Evolutionary conservation across 2,888 invertebrate species (phyloP), one percentile per base, ranked within the genome.

Genomic region (Cheilosia vulpina): DNA sequence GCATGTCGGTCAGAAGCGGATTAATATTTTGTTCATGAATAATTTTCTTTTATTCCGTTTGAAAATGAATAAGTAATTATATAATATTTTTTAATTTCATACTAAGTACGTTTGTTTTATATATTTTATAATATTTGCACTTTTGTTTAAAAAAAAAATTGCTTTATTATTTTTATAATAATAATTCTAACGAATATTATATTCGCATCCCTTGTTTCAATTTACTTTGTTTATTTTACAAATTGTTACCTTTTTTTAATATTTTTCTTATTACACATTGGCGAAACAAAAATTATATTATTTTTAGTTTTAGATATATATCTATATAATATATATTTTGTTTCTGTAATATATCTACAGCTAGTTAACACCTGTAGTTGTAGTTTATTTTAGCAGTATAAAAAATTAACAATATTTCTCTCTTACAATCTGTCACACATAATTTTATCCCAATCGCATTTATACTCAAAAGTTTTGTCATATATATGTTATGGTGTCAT

Each of bases 141-240:
- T 80, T 80, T 34, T 71, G 47, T 62, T 50, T 13, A 62, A 60
- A 45, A 27, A 45, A 27, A 43, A 63, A 43, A 21, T 47, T 84
- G 62, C 79, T 87, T 82, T 87, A 81, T 73, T 72, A 60, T 58
- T 41, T 52, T 58, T 87, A 87, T 87, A 83, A 58, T 62, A 88
- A 87, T 87, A 83, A 82, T 73, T 87, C 87, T 87, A 89, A 87
- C 88, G 88, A 89, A 90, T 90, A 88, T 90, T 89, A 31, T 90
- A 91, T 90, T 91, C 89, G 89, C 89, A 90, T 92, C 92, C 92
- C 92, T 92, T 92, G 91, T 92, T 92, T 91, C 90, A 91, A 91
- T 92, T 91, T 90, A 90, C 90, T 87, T 88, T 89, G 88, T 87
- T 88, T 50, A 66, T 47, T 77, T 77, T 87, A 76, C 68, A 78